These are phyloP conservation scores for Cancer borealis DNA, from an alignment of 2,888 invertebrate species.

Conservation along the genomic window DNA sequence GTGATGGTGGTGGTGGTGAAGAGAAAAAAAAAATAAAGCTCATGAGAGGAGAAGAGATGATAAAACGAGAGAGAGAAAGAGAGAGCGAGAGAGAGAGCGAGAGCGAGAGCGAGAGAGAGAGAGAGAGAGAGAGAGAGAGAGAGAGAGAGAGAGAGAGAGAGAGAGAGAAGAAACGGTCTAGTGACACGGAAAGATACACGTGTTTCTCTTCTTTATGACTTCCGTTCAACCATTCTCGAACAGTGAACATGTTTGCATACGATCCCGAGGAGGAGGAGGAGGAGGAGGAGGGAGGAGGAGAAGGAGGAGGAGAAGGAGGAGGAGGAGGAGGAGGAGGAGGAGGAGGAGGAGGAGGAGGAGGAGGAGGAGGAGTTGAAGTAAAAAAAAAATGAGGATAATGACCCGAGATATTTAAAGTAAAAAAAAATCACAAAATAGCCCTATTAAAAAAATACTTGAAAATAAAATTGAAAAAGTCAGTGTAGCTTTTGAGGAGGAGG, in stretches of 20 bases:
- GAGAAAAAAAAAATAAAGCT: not conserved
- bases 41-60: not conserved
- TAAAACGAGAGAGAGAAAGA: not conserved
- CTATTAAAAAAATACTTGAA: not conserved
- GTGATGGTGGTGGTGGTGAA: not conserved
- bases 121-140: constrained; percentile 30
- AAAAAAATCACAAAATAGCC: not conserved
- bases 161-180: constrained; percentile 30
- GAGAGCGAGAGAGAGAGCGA: not conserved
- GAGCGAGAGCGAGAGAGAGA: too few species aligned
- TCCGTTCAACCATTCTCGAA: not conserved
- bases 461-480: not conserved
- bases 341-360: not conserved
- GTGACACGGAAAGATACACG: constrained; percentile 20
- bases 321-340: not conserved
- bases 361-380: not conserved
- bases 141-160: constrained; percentile 29
- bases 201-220: not conserved
- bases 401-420: not conserved
- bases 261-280: not conserved
- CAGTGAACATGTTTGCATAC: constrained; percentile 25
- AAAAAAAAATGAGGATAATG: too few species aligned
- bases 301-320: constrained; percentile 38
- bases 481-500: not conserved
- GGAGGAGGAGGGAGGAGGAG: constrained; percentile 42